Conservation (phyloP, 2,888 invertebrate genomes). For the Fabriciana adippe region DNA sequence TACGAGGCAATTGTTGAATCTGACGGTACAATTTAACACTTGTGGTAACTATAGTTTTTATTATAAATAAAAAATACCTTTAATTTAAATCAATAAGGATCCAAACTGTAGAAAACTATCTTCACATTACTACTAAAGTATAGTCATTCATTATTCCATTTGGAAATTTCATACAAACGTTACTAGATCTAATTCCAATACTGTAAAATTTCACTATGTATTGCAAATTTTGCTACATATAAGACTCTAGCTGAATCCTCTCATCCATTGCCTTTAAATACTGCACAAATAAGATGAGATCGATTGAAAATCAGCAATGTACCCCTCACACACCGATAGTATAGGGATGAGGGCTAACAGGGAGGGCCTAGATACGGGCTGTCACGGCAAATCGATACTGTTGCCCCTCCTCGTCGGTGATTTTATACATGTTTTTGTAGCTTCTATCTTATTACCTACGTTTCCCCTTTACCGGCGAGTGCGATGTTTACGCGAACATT, state of each 20-base stretch:
- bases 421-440: conserved; percentile 29
- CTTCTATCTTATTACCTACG: conserved; percentile 7
- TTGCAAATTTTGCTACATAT: neutral
- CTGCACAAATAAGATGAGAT: neutral
- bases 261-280: neutral
- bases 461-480: conserved; percentile 1
- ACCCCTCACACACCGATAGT: conserved; percentile 20
- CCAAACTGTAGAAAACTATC: too few relatives aligned
- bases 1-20: too few relatives aligned
- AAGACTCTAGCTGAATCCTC: neutral
- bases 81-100: too few relatives aligned
- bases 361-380: conserved; percentile 50
- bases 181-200: conserved; percentile 1
- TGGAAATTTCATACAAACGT: too few relatives aligned
- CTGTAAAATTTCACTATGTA: neutral
- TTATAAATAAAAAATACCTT: too few relatives aligned
- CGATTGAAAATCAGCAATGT: conserved; percentile 29
- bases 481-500: neutral
- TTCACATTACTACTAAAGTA: too few relatives aligned
- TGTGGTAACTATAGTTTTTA: too few relatives aligned
- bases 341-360: conserved; percentile 1
- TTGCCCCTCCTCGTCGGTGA: conserved; percentile 35
- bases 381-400: conserved; percentile 58
- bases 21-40: too few relatives aligned
- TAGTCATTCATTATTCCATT: too few relatives aligned